A percentile compares a stretch with the other conserved stretches of the same genome.
phyloP scores from a whole-genome alignment of 1,140 invertebrate species.

The Bombus fervidus region DNA sequence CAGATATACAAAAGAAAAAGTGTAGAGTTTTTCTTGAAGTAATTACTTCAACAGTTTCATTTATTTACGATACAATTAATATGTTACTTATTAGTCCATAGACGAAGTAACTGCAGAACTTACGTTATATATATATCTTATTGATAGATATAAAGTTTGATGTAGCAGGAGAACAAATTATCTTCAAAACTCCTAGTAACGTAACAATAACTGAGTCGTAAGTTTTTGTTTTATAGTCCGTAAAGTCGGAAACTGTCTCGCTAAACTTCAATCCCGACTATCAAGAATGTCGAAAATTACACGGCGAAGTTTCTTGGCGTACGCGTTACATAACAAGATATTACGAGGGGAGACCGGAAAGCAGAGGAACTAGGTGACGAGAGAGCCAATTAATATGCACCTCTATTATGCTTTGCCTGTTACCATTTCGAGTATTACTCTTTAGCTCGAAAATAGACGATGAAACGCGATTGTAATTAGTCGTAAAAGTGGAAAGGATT shows the following conservation, averaged over 20 bases:
- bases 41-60: too few species aligned
- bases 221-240: conserved; percentile 41
- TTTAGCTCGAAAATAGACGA: background rate
- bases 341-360: conserved; percentile 21
- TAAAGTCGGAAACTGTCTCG: conserved; percentile 47
- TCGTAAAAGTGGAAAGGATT: background rate
- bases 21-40: too few species aligned
- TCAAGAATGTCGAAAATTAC: conserved; percentile 52
- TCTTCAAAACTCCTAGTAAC: background rate
- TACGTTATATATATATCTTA: too few species aligned
- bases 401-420: conserved; percentile 12
- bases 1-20: too few species aligned
- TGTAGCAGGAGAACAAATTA: background rate
- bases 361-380: background rate
- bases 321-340: conserved; percentile 48
- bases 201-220: background rate
- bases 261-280: conserved; percentile 38
- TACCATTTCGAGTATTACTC: background rate
- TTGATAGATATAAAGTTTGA: too few species aligned
- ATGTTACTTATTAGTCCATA: too few species aligned
- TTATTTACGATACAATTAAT: too few species aligned
- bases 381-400: conserved; percentile 52
- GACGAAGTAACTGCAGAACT: too few species aligned
- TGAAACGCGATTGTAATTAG: background rate
- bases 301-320: conserved; percentile 22